These are phyloP conservation scores for Cephalopachus bancanus DNA, from an alignment of 2,797 vertebrate genomes.

Conservation along the genomic window DNA sequence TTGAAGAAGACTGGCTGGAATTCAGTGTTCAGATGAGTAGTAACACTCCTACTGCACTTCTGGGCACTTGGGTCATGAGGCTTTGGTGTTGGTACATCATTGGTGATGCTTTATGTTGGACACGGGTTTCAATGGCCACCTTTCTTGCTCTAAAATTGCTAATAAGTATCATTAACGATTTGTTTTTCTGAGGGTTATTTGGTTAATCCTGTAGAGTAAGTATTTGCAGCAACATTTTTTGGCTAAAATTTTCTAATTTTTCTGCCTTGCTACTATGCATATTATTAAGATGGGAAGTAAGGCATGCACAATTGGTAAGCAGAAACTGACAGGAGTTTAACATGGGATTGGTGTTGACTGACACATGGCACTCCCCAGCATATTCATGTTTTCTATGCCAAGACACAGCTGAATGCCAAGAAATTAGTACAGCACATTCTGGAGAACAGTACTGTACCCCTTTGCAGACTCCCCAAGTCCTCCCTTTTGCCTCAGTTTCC, in stretches of 20 bases:
- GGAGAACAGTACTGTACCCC: background rate
- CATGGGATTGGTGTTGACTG: background rate
- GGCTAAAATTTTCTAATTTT: background rate
- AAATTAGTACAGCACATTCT: background rate
- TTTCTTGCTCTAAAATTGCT: conserved; percentile 15
- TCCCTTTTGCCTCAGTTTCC: background rate
- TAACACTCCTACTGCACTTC: background rate
- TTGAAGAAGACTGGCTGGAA: background rate
- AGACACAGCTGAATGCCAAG: background rate
- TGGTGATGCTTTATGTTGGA: background rate
- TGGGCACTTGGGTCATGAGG: background rate
- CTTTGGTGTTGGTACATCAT: background rate
- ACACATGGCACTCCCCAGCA: background rate
- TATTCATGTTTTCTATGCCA: background rate
- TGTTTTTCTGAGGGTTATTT: background rate
- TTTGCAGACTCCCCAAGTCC: background rate
- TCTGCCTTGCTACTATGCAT: background rate
- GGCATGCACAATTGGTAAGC: background rate
- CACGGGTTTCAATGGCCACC: background rate
- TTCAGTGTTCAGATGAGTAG: background rate
- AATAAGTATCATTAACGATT: background rate
- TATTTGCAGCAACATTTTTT: background rate
- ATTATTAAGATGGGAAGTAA: background rate
- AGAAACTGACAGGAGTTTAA: background rate
- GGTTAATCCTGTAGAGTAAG: background rate